These are phyloP conservation scores for Crypturellus undulatus DNA, from an alignment of 2,113 vertebrate genomes.

Conservation along the genomic window DNA sequence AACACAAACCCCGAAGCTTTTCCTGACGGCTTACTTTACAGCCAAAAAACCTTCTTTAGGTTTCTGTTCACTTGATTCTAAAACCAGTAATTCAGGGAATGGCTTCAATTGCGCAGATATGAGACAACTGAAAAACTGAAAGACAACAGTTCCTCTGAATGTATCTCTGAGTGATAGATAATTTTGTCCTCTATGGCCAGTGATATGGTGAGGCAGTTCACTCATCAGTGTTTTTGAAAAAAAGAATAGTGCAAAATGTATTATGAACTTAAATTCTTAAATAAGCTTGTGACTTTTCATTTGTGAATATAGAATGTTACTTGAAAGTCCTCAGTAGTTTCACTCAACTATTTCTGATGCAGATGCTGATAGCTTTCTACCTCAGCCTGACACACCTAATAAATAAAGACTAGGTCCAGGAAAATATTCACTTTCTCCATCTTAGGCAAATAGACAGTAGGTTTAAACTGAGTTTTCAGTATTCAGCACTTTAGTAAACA, in stretches of 20 bases:
- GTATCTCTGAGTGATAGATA: not conserved
- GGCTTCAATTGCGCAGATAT: not conserved
- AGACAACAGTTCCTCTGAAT: not conserved
- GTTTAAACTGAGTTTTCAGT: not conserved
- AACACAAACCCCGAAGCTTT: not conserved
- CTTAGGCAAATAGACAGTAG: not conserved
- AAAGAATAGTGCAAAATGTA: not conserved
- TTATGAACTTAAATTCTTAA: conserved; percentile 14
- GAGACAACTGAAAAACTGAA: not conserved
- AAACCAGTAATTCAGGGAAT: not conserved
- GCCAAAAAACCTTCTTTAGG: not conserved
- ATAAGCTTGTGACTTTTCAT: not conserved
- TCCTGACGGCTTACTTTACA: not conserved
- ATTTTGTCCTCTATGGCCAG: not conserved
- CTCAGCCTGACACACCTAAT: not conserved
- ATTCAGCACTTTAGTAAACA: not conserved
- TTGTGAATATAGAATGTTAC: not conserved
- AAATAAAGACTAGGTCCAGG: not conserved
- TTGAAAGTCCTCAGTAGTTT: conserved; percentile 6
- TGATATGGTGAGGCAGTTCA: not conserved
- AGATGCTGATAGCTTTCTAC: not conserved
- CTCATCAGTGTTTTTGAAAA: not conserved
- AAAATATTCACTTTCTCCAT: not conserved
- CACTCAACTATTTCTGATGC: not conserved
- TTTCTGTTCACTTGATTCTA: conserved; percentile 24